Conservation (phyloP, 2,113 vertebrate species). For the Delphinus delphis region DNA sequence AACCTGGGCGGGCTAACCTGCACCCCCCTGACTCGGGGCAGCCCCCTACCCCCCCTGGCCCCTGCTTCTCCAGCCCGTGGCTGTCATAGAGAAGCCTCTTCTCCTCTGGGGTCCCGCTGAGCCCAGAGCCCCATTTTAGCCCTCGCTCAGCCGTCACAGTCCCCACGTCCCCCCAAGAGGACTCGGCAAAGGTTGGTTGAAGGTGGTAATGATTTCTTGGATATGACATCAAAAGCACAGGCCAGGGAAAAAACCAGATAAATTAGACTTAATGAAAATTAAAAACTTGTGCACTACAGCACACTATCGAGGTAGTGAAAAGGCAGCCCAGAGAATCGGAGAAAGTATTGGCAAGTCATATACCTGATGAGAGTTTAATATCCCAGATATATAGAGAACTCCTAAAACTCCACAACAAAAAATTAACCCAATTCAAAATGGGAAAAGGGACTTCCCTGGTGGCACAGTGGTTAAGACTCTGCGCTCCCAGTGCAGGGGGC, state of each 20-base stretch:
- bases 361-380: accelerated
- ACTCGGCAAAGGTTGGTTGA: too few relatives aligned
- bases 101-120: background rate
- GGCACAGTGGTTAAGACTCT: too few relatives aligned
- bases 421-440: too few relatives aligned
- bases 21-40: accelerated
- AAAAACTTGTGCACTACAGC: accelerated
- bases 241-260: background rate
- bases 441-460: too few relatives aligned
- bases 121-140: background rate
- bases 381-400: accelerated
- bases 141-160: background rate
- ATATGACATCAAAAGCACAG: too few relatives aligned
- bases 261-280: accelerated
- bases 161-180: background rate
- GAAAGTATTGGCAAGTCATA: background rate
- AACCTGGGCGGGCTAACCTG: background rate
- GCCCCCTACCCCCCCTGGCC: background rate
- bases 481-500: too few relatives aligned
- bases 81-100: background rate
- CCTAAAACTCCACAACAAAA: accelerated
- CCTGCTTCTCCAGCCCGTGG: background rate
- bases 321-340: background rate
- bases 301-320: too few relatives aligned
- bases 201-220: background rate